Conservation (phyloP, 2,888 invertebrate species). For the Dolichopus griseipennis region DNA sequence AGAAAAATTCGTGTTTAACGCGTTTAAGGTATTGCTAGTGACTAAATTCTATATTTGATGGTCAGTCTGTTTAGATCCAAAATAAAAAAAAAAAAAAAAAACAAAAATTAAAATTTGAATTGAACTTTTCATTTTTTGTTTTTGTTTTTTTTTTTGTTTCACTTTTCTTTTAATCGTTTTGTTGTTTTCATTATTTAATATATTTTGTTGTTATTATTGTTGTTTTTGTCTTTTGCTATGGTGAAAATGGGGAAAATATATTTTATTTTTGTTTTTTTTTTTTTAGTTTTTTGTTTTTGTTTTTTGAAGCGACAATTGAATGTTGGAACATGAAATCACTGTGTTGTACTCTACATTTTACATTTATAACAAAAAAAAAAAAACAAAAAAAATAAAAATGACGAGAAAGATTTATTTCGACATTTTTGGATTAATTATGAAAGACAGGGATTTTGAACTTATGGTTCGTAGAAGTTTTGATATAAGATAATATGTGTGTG, state of each 20-base stretch:
- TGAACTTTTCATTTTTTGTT: no score
- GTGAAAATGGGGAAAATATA: not conserved
- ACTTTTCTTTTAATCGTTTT: not conserved
- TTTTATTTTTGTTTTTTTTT: not conserved
- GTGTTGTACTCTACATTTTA: no score
- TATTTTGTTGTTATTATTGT: not conserved
- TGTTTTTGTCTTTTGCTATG: not conserved
- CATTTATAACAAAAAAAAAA: no score
- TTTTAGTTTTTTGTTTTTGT: not conserved
- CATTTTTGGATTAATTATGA: no score
- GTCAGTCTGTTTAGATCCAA: not conserved
- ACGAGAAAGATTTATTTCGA: no score
- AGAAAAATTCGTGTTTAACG: not conserved
- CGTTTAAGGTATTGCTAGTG: not conserved
- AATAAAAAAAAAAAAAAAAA: not conserved
- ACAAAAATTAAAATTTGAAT: not conserved
- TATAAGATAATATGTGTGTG: no score
- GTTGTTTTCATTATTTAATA: no score
- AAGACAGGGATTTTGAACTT: no score
- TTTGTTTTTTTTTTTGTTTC: not conserved
- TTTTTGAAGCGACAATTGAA: no score
- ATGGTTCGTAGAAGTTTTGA: no score
- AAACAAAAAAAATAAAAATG: no score
- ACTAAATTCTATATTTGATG: constrained; percentile 6
- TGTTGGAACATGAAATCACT: no score